Evolutionary conservation across 35 echinoderm and acorn worm species (phyloP).

Genomic region (Lytechinus variegatus): DNA sequence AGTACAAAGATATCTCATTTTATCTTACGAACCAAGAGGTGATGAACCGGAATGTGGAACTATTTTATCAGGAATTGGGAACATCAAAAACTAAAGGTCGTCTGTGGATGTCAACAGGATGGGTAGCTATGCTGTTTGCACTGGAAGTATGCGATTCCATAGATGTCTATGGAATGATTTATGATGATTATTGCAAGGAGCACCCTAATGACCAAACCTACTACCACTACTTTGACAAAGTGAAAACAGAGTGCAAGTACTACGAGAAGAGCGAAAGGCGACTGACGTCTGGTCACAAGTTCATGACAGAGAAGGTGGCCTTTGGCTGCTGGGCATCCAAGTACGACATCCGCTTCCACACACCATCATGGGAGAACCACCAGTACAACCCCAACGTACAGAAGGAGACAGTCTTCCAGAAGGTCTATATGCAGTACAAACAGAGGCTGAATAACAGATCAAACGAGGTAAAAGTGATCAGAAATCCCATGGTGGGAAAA

Average conservation of each 20-base stretch:
- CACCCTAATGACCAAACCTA: conserved; percentile 74
- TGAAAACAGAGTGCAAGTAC: conserved; percentile 80
- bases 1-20: conserved; percentile 56
- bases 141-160: conserved; percentile 80
- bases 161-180: conserved; percentile 91
- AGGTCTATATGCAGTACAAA: conserved; percentile 57
- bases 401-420: conserved; percentile 64
- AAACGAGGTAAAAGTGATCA: background rate
- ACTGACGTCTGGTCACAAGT: conserved; percentile 76
- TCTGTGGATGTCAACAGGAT: conserved; percentile 94
- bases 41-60: conserved; percentile 69
- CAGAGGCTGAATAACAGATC: conserved; percentile 27
- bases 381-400: conserved; percentile 24
- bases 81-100: conserved; percentile 62
- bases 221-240: conserved; percentile 88
- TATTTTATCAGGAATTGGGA: conserved; percentile 79
- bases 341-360: conserved; percentile 79
- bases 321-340: conserved; percentile 81
- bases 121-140: conserved; percentile 86
- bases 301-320: conserved; percentile 87
- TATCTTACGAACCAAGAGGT: conserved; percentile 62
- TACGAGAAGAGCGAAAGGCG: conserved; percentile 72
- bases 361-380: conserved; percentile 82
- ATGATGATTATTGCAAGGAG: conserved; percentile 89
- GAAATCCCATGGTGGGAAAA: background rate